Conservation (phyloP, 2,888 invertebrate species). For the Schizaphis graminum region DNA sequence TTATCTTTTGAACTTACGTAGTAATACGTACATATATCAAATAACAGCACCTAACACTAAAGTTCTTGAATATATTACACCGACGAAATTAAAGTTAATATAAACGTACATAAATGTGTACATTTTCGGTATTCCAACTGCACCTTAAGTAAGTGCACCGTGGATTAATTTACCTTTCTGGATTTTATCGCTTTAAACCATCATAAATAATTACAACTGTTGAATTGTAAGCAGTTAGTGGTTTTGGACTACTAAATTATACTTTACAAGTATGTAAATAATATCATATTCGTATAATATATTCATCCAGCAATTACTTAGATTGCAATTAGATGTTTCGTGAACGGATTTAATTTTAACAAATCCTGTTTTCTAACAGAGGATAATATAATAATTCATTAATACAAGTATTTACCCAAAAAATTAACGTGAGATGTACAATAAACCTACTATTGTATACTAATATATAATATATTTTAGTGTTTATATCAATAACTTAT, state of each 20-base stretch:
- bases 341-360: not conserved
- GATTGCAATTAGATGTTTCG: not conserved
- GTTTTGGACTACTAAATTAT: not conserved
- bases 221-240: not conserved
- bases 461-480: not conserved
- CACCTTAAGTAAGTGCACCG: not conserved
- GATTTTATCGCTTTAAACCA: conserved; percentile 3
- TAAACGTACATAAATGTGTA: not conserved
- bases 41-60: not conserved
- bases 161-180: conserved; percentile 14
- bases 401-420: not conserved
- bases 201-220: conserved; percentile 14
- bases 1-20: not conserved
- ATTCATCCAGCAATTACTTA: not conserved
- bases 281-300: not conserved
- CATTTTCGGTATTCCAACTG: not conserved
- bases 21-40: not conserved
- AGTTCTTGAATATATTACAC: not conserved
- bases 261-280: not conserved
- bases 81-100: not conserved
- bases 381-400: not conserved
- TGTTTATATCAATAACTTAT: not conserved
- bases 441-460: not conserved
- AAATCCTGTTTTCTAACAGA: not conserved
- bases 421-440: not conserved